Evolutionary conservation across 2,113 vertebrate genomes (phyloP).

Genomic region (Numida meleagris): DNA sequence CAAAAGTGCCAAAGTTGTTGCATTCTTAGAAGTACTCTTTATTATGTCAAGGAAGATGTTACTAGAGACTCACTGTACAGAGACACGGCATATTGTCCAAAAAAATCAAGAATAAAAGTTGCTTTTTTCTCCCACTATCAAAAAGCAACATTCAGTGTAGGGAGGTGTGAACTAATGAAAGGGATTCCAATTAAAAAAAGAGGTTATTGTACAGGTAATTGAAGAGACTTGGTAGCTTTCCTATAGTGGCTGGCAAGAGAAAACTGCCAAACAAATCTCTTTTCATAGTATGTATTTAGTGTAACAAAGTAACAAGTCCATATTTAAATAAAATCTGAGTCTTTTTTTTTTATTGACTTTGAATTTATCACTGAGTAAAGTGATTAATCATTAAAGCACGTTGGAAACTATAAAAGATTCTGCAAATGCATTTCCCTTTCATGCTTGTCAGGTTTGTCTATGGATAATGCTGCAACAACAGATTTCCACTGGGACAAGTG

Average conservation of each 20-base stretch:
- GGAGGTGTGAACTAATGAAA: background rate
- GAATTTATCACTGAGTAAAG: constrained; percentile 2
- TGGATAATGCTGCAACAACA: background rate
- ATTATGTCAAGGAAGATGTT: background rate
- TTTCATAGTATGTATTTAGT: constrained; percentile 6
- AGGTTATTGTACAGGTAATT: background rate
- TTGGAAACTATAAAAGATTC: background rate
- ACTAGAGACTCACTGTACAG: background rate
- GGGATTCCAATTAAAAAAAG: background rate
- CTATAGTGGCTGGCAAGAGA: constrained; percentile 23
- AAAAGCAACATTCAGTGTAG: background rate
- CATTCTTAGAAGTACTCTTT: background rate
- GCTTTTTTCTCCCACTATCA: background rate
- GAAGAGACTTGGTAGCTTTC: constrained; percentile 11
- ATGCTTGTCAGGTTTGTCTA: background rate
- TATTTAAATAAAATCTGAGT: constrained; percentile 22
- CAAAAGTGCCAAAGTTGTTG: background rate
- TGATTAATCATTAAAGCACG: background rate
- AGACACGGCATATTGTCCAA: background rate
- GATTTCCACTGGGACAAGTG: background rate
- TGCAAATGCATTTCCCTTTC: background rate
- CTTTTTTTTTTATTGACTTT: constrained; percentile 4
- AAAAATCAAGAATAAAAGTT: background rate
- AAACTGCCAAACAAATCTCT: constrained; percentile 29
- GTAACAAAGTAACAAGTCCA: constrained; percentile 1